Evolutionary conservation across 30 jellyfish, hydroid and myxozoan species (phyloP), one percentile per base, ranked within the genome.

Genomic region (Cassiopea andromeda): DNA sequence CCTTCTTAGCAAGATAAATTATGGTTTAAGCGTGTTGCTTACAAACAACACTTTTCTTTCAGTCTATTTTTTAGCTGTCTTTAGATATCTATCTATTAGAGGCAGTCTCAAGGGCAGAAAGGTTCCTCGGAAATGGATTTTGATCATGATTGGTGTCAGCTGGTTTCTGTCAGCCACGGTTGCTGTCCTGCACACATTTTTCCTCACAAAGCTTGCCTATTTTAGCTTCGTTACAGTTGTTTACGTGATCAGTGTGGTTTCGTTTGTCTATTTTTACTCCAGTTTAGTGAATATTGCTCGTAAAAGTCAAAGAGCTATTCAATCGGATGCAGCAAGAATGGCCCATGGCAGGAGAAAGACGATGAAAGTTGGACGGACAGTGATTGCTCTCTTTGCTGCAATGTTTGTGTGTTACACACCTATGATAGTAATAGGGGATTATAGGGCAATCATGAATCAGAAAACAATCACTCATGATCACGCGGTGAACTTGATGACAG

Each of bases 341-440:
- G 43, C 67, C 17, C 45, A n/a, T 38, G 76, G 91, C 12, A 54
- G 84, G 60, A 45, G 47, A 17, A 69, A 48, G 19, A 66, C 48
- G 48, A 8, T 64, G 47, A 83, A 54, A 44, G 49, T 46, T 47
- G 84, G 85, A 1, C 69, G 50, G 78, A 83, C 91, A 5, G 91
- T 83, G 6, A 78, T 70, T 50, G 91, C 91, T 17, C 48, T 83
- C 2, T 83, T 83, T 49, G 44, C 66, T 46, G 77, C 91, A 16
- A 83, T 83, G 91, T 18, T 83, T 50, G 61, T 70, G 13, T 83
- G 91, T 49, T 83, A 83, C 78, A 83, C 91, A 12, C 91, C 91
- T 0, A 71, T 83, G 76, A 43, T 83, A 7, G 84, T 70, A 17
- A 50, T 83, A 7, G 91, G 91, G 17, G 85, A 45, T 19, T 83